These are phyloP conservation scores for Lampropteryx suffumata DNA, from an alignment of 2,888 invertebrate species.

Conservation along the genomic window DNA sequence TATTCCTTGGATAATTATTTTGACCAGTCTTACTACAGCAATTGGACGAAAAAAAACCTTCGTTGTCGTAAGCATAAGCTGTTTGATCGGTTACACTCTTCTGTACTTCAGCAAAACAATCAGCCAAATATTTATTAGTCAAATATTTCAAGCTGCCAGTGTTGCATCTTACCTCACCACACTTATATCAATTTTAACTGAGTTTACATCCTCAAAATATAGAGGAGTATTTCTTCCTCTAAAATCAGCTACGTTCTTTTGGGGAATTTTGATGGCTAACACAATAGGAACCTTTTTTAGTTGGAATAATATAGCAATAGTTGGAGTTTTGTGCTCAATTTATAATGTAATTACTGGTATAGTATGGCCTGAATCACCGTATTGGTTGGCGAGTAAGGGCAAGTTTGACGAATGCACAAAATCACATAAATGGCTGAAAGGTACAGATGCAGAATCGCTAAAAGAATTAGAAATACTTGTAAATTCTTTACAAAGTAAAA, in stretches of 20 bases:
- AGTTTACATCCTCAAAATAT: constrained; percentile 41
- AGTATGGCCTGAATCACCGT: constrained; percentile 45
- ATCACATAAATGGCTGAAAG: constrained; percentile 47
- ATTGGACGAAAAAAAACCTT: constrained; percentile 36
- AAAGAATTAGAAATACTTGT: constrained; percentile 44
- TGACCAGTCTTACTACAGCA: constrained; percentile 24
- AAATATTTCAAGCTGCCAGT: constrained; percentile 32
- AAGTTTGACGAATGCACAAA: constrained; percentile 42
- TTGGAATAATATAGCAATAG: constrained; percentile 37
- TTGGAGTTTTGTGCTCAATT: constrained; percentile 29
- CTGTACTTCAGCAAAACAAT: constrained; percentile 34
- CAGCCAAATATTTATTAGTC: constrained; percentile 38
- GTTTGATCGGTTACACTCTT: constrained; percentile 25
- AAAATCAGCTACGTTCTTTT: constrained; percentile 39
- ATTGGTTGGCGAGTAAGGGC: constrained; percentile 49
- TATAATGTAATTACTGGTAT: constrained; percentile 28
- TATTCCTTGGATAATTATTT: constrained; percentile 32
- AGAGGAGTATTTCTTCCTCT: constrained; percentile 42
- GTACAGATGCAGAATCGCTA: constrained; percentile 36
- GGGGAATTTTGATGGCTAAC: constrained; percentile 43
- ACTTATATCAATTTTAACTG: constrained; percentile 35
- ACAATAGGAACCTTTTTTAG: constrained; percentile 40
- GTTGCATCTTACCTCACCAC: constrained; percentile 27
- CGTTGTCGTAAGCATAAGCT: constrained; percentile 19
- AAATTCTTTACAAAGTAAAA: constrained; percentile 24